Conservation (phyloP, 2,888 invertebrate genomes). For the Xestobium rufovillosum region DNA sequence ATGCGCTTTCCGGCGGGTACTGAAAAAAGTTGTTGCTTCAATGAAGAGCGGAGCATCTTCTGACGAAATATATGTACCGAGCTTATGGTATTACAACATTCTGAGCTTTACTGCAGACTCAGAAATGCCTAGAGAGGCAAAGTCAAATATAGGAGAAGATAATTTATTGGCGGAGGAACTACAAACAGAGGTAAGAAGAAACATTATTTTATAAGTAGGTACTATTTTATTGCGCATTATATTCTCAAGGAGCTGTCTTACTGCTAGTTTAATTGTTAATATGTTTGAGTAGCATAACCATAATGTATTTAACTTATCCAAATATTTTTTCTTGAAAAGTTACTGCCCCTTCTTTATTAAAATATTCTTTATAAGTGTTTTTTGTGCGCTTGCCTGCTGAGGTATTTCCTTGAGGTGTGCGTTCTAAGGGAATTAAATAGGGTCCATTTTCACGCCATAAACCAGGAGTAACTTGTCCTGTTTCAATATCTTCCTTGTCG, state of each 20-base stretch:
- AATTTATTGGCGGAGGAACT: no score
- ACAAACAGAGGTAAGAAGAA: no score
- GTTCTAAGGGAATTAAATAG: background rate
- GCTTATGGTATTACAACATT: conserved; percentile 11
- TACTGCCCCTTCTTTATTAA: background rate
- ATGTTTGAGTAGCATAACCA: no score
- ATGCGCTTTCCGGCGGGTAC: no score
- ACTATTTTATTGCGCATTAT: no score
- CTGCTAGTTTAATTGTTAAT: no score
- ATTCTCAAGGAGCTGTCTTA: no score
- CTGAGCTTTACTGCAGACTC: conserved; percentile 20
- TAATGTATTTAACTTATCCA: background rate
- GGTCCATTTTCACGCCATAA: background rate
- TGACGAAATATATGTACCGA: conserved; percentile 11
- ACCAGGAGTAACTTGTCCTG: background rate
- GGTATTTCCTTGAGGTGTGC: background rate
- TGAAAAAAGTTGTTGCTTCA: no score
- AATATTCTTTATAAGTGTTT: background rate
- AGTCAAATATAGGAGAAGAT: no score
- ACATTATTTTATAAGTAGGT: no score
- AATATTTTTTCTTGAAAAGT: background rate
- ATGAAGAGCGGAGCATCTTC: conserved; percentile 8
- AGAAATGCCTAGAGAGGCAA: conserved; percentile 22
- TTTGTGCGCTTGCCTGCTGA: background rate
- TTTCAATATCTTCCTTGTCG: conserved; percentile 1